A percentile compares a stretch with the other conserved stretches of the same genome.
phyloP scores from a whole-genome alignment of 2,113 vertebrate genomes.

The Cavia aperea region DNA sequence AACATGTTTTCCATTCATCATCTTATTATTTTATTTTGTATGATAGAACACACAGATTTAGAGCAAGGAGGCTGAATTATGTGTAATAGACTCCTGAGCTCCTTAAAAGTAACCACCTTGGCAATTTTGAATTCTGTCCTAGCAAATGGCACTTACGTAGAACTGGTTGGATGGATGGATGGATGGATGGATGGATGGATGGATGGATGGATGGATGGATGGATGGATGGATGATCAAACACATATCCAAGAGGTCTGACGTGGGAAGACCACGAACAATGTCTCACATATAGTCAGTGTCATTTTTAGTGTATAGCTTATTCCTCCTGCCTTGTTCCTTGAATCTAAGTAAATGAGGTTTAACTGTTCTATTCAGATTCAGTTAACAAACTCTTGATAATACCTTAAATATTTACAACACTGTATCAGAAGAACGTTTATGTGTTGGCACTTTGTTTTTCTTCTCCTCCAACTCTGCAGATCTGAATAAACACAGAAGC shows the following conservation, averaged over 20 bases:
- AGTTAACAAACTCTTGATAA: not conserved
- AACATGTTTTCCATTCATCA: not conserved
- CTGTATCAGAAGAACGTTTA: not conserved
- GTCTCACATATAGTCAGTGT: not conserved
- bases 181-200: not conserved
- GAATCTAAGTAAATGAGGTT: not conserved
- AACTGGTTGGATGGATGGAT: not conserved
- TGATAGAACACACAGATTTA: not conserved
- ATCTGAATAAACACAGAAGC: not conserved
- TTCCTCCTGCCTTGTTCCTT: not conserved
- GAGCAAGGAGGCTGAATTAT: not conserved
- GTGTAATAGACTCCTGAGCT: not conserved
- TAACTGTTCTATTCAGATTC: not conserved
- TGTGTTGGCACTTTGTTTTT: not conserved
- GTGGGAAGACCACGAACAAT: not conserved
- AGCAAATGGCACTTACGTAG: not conserved
- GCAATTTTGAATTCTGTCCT: not conserved
- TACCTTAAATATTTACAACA: not conserved
- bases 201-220: not conserved
- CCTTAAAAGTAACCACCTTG: not conserved
- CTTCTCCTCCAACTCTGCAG: not conserved
- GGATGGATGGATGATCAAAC: not conserved
- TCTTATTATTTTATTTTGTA: conserved; percentile 16
- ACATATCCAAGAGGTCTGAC: not conserved
- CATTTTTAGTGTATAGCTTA: not conserved